Evolutionary conservation across 2,888 invertebrate species (phyloP), one percentile per base, ranked within the genome.

Genomic region (Drosophila seclusa): DNA sequence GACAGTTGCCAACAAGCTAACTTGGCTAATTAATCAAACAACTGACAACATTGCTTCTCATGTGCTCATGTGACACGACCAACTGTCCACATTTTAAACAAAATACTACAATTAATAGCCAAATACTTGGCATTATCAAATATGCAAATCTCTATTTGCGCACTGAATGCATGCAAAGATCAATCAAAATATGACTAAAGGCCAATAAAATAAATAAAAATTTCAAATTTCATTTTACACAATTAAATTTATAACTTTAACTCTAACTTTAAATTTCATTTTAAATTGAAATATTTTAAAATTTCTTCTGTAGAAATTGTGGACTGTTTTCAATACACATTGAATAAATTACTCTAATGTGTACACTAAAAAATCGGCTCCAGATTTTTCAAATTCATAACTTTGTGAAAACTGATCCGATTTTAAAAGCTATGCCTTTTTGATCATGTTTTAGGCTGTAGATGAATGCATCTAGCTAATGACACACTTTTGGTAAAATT

Each of bases 1-100:
- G 90, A 89, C 90, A 85, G 88, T 78, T 89, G 79, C 83, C 86
- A 82, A 68, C 71, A 16, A 76, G 69, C 64, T 67, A 79, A 80
- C 67, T 61, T 50, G 72, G 80, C 78, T 83, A 83, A 81, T 81
- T 83, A 81, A 83, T 81, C 81, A 79, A 58, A 80, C 48, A 61
- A 64, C 34, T 53, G 63, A 64, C 77, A 64, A 62, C 72, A 80
- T 62, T 65, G 76, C 54, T 61, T 45, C 21, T 45, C 24, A 32
- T 54, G 18, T 55, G 7, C 24, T 31, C 29, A 62, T 67, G 32
- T 54, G 55, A 48, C 57, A 49, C 29, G 45, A 24, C 48, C 53
- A 34, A 42, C 48, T 52, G 45, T 32, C 31, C 38, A 49, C 42
- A 36, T 29, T 68, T 36, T 1, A 2, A 27, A 24, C 21, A 24